Evolutionary conservation across 2,797 vertebrate species (phyloP), one percentile per base, ranked within the genome.

Genomic region (Taeniopygia guttata): DNA sequence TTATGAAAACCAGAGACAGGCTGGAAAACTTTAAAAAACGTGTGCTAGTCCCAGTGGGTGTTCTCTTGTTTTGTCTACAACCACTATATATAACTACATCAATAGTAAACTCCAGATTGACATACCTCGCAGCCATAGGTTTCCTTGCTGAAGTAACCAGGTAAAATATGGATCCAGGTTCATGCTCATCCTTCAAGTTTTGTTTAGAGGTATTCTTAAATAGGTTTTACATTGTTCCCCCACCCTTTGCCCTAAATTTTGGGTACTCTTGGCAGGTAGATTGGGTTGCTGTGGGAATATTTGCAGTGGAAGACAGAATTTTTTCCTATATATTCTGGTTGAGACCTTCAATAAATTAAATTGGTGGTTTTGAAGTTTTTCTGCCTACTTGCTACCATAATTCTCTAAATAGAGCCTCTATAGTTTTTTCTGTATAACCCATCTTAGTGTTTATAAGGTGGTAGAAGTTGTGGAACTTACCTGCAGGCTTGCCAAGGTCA

Each of bases 371-470:
- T 96, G 96, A 98, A 97, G 94, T 97, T 97, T 97, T 97, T 97
- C 97, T 98, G 97, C 97, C 97, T 97, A 96, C 97, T 98, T 98
- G 96, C 97, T 97, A 97, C 94, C 94, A 91, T 97, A 96, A 97
- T 97, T 96, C 96, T 97, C 96, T 94, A 97, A 97, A 98, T 97
- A 98, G 97, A 97, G 97, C 87, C 92, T 94, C 97, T 96, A 97
- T 93, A 97, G 97, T 97, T 97, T 96, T 97, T 98, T 97, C 96
- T 98, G 95, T 96, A 97, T 93, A 97, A 96, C 97, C 97, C 97
- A 98, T 98, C 98, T 97, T 97, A 97, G 98, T 97, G 98, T 98
- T 98, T 98, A 98, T 98, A 98, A 98, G 97, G 97, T 97, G 97
- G 97, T 93, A 97, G 97, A 97, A 97, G 96, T 97, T 97, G 96